Evolutionary conservation across 2,888 invertebrate genomes (phyloP), one percentile per base, ranked within the genome.

Genomic region (Lasius fuliginosus): DNA sequence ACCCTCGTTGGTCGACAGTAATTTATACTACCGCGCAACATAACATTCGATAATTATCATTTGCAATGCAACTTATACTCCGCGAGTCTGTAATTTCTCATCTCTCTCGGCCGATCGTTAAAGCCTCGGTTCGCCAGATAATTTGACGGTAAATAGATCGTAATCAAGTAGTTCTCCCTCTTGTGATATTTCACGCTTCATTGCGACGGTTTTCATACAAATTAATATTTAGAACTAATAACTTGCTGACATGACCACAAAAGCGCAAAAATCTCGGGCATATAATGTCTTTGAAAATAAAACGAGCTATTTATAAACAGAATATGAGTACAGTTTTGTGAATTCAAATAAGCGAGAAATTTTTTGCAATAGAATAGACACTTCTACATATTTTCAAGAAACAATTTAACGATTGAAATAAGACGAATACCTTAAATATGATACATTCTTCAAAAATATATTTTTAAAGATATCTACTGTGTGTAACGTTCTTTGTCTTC

Each of bases 41-140:
- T n/a, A 30, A 68, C 74, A 73, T 74, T 77, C 77, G 82, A 83
- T 83, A 79, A 83, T 83, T 83, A 77, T 69, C 83, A 79, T 69
- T 77, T 33, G 68, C 77, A 42, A 68, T 69, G 58, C 36, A 58
- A 42, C 71, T 58, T 69, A 33, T 40, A 58, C 33, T 42, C 23
- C 27, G 11, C 79, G 12, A 58, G 46, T 12, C 69, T 79, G 30
- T 79, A 79, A 79, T 79, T 79, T 79, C 71, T 60, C 42, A 69
- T 79, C 58, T 69, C 42, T 42, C 56, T 30, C 11, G 40, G 18
- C 23, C 40, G 33, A 33, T 23, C 58, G 58, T 79, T 68, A 30
- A 58, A 69, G 68, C 36, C 42, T 49, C 8, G 18, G 58, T 56
- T 60, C 71, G 42, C 18, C 18, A 68, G 77, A 64, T 30, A 36